Percentiles rank a stretch among this genome's conserved stretches.
These are phyloP conservation scores for Cyphomyrmex costatus DNA, from an alignment of 1,140 invertebrate species.

Conservation along the genomic window DNA sequence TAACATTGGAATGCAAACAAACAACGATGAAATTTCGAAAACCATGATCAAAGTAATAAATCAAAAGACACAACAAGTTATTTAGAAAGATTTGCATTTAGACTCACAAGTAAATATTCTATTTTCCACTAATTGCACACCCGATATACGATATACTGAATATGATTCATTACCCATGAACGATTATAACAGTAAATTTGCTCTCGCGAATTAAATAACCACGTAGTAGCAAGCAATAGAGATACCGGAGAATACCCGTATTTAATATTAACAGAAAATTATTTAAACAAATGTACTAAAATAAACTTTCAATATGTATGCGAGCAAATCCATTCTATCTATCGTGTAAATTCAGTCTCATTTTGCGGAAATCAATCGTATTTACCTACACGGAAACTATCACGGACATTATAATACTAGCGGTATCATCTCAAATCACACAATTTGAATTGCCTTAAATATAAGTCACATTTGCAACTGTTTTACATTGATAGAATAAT, in stretches of 20 bases:
- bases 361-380: conserved; percentile 11
- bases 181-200: not conserved
- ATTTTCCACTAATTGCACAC: conserved; percentile 8
- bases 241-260: not conserved
- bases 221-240: conserved; percentile 22
- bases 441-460: not conserved
- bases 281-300: conserved; percentile 38
- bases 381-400: not conserved
- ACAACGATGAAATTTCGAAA: not conserved
- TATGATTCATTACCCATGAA: not conserved
- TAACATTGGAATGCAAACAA: not conserved
- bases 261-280: conserved; percentile 20
- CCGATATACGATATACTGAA: not conserved
- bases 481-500: not conserved
- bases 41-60: not conserved
- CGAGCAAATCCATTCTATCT: conserved; percentile 8
- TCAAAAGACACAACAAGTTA: not conserved
- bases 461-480: not conserved
- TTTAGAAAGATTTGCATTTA: not conserved
- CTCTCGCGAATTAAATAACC: conserved; percentile 16
- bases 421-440: conserved; percentile 8
- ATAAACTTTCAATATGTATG: conserved; percentile 20
- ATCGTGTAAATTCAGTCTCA: not conserved
- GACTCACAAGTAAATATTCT: not conserved
- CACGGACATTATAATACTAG: not conserved